Evolutionary conservation across 1,140 invertebrate species (phyloP).

Genomic region (Musca vetustissima): DNA sequence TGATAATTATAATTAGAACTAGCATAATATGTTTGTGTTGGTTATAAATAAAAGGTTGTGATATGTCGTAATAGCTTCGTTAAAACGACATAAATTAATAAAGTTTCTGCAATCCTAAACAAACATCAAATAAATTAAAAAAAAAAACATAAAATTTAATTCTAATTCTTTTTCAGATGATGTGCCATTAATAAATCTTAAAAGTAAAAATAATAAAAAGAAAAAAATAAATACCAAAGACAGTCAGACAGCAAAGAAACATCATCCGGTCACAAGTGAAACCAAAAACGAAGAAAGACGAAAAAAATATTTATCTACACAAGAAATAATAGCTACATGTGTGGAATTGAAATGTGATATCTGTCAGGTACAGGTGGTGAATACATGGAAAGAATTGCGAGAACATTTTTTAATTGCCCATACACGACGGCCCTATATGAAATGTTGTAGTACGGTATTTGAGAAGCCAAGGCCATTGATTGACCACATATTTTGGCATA

Average conservation of each 20-base stretch:
- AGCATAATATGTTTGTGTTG: no score
- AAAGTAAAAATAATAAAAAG: conserved; percentile 29
- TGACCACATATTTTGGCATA: conserved; percentile 47
- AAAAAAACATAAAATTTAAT: no score
- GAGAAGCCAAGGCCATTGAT: conserved; percentile 14
- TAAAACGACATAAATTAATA: no score
- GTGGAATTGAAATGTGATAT: conserved; percentile 48
- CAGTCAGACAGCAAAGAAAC: neutral
- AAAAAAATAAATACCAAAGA: conserved; percentile 33
- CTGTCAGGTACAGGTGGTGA: conserved; percentile 36
- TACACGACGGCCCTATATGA: conserved; percentile 42
- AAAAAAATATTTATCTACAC: conserved; percentile 28
- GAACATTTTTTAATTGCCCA: conserved; percentile 41
- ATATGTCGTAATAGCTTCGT: no score
- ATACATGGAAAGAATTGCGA: conserved; percentile 42
- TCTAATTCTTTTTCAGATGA: conserved; percentile 29
- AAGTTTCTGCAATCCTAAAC: no score
- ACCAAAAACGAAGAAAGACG: conserved; percentile 28
- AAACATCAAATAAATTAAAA: no score
- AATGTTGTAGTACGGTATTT: conserved; percentile 46
- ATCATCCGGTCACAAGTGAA: neutral
- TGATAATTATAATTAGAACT: no score
- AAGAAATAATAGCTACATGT: conserved; percentile 44
- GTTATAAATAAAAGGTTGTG: no score
- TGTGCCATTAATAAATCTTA: conserved; percentile 40